These are phyloP conservation scores for Mus pahari DNA, from an alignment of 2,113 vertebrate genomes.

Conservation along the genomic window DNA sequence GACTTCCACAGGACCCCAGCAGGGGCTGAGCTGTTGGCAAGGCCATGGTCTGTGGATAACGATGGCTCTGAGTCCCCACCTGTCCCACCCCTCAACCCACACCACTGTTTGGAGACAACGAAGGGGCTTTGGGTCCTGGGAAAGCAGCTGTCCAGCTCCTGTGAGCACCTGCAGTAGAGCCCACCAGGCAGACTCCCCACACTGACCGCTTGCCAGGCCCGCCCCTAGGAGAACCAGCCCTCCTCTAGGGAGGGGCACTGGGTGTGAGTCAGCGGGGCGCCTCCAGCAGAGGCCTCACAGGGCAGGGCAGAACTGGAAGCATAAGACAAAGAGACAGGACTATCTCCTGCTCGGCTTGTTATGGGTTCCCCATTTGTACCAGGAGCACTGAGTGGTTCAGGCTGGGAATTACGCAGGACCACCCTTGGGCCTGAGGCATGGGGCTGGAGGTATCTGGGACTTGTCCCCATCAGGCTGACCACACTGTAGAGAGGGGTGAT, in stretches of 20 bases:
- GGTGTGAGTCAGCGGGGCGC: conserved; percentile 24
- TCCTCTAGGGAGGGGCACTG: neutral
- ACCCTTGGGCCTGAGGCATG: neutral
- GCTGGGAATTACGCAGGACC: neutral
- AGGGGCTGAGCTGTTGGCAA: rapidly evolving
- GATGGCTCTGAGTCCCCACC: neutral
- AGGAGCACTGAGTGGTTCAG: neutral
- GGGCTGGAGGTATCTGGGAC: neutral
- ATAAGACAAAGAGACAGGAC: neutral
- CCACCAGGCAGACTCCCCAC: neutral
- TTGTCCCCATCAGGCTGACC: neutral
- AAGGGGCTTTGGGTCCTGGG: neutral
- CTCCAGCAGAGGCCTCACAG: neutral
- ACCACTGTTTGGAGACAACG: neutral
- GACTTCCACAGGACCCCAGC: neutral
- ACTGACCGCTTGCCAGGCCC: neutral
- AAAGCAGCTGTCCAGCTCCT: neutral
- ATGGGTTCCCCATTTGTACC: neutral
- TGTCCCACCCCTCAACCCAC: rapidly evolving
- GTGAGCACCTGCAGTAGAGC: neutral
- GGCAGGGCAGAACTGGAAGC: neutral
- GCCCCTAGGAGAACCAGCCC: neutral
- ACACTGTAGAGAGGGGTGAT: rapidly evolving
- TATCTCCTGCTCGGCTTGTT: neutral
- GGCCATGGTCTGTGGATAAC: conserved; percentile 48